phyloP scores from a whole-genome alignment of 2,888 invertebrate genomes.

The Thecocarcelia acutangulata region DNA sequence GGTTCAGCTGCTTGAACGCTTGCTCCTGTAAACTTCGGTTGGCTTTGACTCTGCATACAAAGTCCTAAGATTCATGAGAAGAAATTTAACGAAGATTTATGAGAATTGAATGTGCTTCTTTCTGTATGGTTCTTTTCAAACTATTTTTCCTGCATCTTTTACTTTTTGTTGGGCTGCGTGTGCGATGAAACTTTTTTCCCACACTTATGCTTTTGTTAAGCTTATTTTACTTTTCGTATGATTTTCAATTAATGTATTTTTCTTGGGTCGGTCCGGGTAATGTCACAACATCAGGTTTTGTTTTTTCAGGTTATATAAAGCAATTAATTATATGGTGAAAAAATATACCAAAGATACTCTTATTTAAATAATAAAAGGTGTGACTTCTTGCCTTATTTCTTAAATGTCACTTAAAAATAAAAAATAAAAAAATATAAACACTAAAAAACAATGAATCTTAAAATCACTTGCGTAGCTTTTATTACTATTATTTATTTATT shows the following conservation, averaged over 20 bases:
- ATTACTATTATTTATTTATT: neutral
- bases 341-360: constrained; percentile 26
- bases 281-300: constrained; percentile 20
- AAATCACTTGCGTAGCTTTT: constrained; percentile 8
- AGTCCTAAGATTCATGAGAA: constrained; percentile 60
- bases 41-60: constrained; percentile 62
- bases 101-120: constrained; percentile 64
- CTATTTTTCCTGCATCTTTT: constrained; percentile 51
- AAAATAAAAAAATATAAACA: neutral
- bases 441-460: constrained; percentile 32
- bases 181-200: constrained; percentile 4
- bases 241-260: constrained; percentile 62
- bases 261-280: constrained; percentile 22
- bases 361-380: constrained; percentile 60
- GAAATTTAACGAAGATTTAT: constrained; percentile 69
- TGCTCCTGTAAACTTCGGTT: constrained; percentile 40
- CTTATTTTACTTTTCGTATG: constrained; percentile 50
- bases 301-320: constrained; percentile 17
- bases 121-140: constrained; percentile 67
- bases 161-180: constrained; percentile 1
- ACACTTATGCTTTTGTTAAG: constrained; percentile 46
- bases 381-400: constrained; percentile 24
- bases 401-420: constrained; percentile 29
- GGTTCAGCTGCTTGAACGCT: constrained; percentile 46
- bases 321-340: constrained; percentile 63